A percentile compares a stretch with the other conserved stretches of the same genome.
Conservation (phyloP, 2,888 invertebrate genomes). For the Heliconius erato region DNA sequence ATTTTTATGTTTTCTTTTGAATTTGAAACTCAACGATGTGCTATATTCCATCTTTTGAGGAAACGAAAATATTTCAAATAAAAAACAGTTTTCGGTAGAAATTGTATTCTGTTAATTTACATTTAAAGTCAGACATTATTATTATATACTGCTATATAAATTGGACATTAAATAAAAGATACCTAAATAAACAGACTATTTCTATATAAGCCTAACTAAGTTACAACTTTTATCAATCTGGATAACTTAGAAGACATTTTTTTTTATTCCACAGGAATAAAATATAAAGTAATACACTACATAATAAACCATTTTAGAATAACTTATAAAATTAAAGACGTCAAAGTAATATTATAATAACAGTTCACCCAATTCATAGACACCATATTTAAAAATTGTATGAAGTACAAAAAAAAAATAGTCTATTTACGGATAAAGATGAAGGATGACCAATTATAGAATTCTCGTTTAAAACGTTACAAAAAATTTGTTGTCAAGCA, state of each 20-base stretch:
- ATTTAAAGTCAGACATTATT: neutral
- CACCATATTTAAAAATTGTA: neutral
- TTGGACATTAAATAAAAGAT: neutral
- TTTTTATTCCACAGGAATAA: neutral
- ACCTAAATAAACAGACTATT: neutral
- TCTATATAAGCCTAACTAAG: neutral
- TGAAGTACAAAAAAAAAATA: neutral
- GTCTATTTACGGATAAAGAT: neutral
- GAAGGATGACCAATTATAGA: conserved; percentile 22
- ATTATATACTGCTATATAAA: neutral
- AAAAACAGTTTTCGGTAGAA: neutral
- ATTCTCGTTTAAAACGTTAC: conserved; percentile 16
- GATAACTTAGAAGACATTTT: neutral
- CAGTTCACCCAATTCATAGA: neutral
- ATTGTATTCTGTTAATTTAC: neutral
- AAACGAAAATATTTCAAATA: too few species aligned
- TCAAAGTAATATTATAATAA: neutral
- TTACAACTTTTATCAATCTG: neutral
- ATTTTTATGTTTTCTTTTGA: too few species aligned
- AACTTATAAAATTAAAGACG: neutral
- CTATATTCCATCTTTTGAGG: too few species aligned
- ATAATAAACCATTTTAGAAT: neutral
- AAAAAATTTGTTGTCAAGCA: conserved; percentile 20
- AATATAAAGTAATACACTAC: conserved; percentile 39
- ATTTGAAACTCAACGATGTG: too few species aligned